These are phyloP conservation scores for Otolemur crassicaudatus DNA, from an alignment of 2,797 vertebrate genomes.

Conservation along the genomic window DNA sequence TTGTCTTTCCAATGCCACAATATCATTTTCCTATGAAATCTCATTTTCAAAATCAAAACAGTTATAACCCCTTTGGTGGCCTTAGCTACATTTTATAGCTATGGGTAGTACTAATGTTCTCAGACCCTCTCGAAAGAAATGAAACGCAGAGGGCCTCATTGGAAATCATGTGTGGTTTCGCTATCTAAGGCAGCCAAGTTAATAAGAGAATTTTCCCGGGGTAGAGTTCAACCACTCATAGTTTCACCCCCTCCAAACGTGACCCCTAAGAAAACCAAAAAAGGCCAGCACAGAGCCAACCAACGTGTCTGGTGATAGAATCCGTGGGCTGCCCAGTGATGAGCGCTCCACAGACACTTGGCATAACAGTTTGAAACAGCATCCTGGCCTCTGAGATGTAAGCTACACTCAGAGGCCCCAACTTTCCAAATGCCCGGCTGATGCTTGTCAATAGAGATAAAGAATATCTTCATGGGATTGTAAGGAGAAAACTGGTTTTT, in stretches of 20 bases:
- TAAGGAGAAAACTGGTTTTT: background rate
- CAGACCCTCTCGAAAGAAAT: constrained; percentile 8
- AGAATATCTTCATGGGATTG: background rate
- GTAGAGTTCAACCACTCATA: background rate
- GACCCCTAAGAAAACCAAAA: background rate
- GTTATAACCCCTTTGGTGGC: no score
- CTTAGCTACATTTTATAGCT: background rate
- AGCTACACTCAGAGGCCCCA: background rate
- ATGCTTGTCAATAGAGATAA: background rate
- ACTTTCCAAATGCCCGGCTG: background rate
- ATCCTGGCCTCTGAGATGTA: background rate
- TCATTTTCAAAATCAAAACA: constrained; percentile 23
- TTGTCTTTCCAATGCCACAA: background rate
- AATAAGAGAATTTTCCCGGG: background rate
- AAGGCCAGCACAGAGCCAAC: background rate
- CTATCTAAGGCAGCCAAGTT: background rate
- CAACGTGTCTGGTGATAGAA: fast-evolving
- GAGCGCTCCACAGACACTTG: background rate
- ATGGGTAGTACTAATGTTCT: background rate
- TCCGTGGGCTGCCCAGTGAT: fast-evolving
- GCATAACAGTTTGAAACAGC: background rate
- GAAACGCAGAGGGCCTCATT: background rate
- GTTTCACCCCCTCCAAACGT: background rate
- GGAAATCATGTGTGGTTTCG: background rate
- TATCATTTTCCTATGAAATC: background rate